Conservation (phyloP, 2,888 invertebrate species). For the Eumacrocentrus americanus region DNA sequence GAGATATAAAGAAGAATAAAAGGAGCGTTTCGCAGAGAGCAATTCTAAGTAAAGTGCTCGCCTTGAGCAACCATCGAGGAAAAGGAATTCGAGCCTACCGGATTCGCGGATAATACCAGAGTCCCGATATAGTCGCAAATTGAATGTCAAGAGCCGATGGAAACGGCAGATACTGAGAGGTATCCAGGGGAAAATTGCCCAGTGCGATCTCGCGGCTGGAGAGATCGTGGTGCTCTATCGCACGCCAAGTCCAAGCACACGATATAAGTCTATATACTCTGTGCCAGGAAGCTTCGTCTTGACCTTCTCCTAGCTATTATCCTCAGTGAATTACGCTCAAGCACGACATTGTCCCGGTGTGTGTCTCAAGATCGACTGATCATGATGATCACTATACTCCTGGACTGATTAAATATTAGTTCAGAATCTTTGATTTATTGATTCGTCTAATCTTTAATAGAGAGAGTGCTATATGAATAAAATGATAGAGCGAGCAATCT, state of each 20-base stretch:
- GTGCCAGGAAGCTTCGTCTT: slow-evolving; percentile 37
- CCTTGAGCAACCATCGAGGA: slow-evolving; percentile 13
- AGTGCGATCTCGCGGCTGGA: slow-evolving; percentile 5
- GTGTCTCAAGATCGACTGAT: slow-evolving; percentile 11
- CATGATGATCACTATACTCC: slow-evolving; percentile 13
- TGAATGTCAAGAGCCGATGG: slow-evolving; percentile 32
- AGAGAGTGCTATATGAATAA: neutral
- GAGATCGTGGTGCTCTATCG: slow-evolving; percentile 31
- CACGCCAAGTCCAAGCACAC: slow-evolving; percentile 23
- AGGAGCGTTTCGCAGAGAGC: neutral
- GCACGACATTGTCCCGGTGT: slow-evolving; percentile 21
- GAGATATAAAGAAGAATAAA: slow-evolving; percentile 1
- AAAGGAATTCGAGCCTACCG: slow-evolving; percentile 27
- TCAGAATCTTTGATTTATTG: neutral
- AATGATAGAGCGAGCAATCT: neutral
- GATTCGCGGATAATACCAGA: slow-evolving; percentile 24
- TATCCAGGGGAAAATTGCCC: slow-evolving; percentile 22
- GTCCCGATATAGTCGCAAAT: slow-evolving; percentile 31
- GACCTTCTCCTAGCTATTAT: slow-evolving; percentile 13
- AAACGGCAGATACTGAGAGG: slow-evolving; percentile 25
- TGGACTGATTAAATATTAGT: slow-evolving; percentile 10
- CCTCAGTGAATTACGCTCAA: slow-evolving; percentile 14
- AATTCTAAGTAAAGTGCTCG: slow-evolving; percentile 15
- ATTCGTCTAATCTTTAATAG: too few relatives aligned
- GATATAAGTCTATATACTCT: slow-evolving; percentile 12